These are phyloP conservation scores for Lanistes nyassanus DNA, from an alignment of 1,140 invertebrate genomes.

Conservation along the genomic window DNA sequence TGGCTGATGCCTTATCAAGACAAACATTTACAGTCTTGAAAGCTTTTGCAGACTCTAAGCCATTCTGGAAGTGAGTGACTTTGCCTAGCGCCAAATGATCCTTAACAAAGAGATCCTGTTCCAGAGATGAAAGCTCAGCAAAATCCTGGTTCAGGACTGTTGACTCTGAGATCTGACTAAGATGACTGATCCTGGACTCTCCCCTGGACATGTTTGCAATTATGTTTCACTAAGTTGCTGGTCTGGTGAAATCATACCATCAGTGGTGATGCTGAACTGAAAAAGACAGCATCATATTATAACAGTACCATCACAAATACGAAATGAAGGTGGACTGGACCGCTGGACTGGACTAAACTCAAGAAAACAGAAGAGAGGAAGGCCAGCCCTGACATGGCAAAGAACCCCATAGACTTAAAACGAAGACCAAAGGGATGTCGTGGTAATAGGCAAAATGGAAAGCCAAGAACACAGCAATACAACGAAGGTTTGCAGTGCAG, in stretches of 20 bases:
- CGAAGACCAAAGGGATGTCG: too few relatives aligned
- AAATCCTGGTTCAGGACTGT: constrained; percentile 48
- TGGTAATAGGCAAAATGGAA: too few relatives aligned
- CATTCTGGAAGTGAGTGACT: constrained; percentile 38
- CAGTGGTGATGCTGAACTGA: too few relatives aligned
- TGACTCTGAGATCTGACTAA: constrained; percentile 49
- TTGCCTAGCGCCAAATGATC: constrained; percentile 29
- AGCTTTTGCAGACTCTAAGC: constrained; percentile 13
- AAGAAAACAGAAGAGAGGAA: too few relatives aligned
- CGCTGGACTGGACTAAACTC: too few relatives aligned
- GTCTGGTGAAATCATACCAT: too few relatives aligned
- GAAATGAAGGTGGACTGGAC: not conserved
- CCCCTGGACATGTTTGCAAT: constrained; percentile 36
- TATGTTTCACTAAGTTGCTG: too few relatives aligned
- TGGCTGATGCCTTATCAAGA: constrained; percentile 22
- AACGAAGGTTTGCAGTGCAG: too few relatives aligned
- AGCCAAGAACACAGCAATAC: too few relatives aligned
- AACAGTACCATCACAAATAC: not conserved
- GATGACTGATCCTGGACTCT: constrained; percentile 37
- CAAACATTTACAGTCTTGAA: constrained; percentile 18
- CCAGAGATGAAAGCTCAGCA: constrained; percentile 36
- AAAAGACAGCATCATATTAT: too few relatives aligned
- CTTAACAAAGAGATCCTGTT: constrained; percentile 32
- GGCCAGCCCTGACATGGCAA: too few relatives aligned
- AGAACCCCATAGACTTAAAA: too few relatives aligned